Evolutionary conservation across 2,113 vertebrate species (phyloP), one percentile per base, ranked within the genome.

Genomic region (Antidorcas marsupialis): DNA sequence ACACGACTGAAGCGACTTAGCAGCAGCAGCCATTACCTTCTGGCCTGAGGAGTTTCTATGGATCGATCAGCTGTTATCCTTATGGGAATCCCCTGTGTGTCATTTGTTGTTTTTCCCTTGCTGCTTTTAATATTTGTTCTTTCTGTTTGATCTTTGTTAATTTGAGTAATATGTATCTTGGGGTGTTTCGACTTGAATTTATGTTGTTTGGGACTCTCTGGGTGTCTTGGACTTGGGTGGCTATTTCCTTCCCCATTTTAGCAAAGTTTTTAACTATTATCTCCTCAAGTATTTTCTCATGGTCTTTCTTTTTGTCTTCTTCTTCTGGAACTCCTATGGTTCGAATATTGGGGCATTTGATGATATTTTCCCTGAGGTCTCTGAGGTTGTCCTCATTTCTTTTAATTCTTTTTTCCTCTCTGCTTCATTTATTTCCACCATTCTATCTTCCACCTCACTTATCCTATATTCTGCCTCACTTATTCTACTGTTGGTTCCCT

Each of bases 181-280:
- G 62, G 33, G 62, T 67, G 2, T 67, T n/a, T 67, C 0, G 0
- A 4, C 33, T 17, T 67, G 62, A 2, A 2, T n/a, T 67, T n/a
- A n/a, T 67, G 7, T 2, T 67, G 8, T 67, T 64, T 67, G 33
- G 33, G 33, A 67, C 33, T 67, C 15, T 64, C 62, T 67, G 33
- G 62, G 62, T 19, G 17, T n/a, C 33, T n/a, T 67, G 62, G 62
- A n/a, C 62, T n/a, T 67, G 33, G 16, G 33, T 4, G 33, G 33
- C 33, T 67, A 9, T 67, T 67, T 67, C 62, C 33, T 67, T 67
- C 33, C 16, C 15, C 33, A 67, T 67, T 67, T 67, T 67, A 67
- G 16, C 0, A 2, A 67, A 67, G 33, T 19, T 67, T n/a, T 67
- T 33, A 19, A n/a, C 33, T 67, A n/a, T 67, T 67, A 17, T n/a